Conservation (phyloP, 2,113 vertebrate species). For the Heptranchias perlo region DNA sequence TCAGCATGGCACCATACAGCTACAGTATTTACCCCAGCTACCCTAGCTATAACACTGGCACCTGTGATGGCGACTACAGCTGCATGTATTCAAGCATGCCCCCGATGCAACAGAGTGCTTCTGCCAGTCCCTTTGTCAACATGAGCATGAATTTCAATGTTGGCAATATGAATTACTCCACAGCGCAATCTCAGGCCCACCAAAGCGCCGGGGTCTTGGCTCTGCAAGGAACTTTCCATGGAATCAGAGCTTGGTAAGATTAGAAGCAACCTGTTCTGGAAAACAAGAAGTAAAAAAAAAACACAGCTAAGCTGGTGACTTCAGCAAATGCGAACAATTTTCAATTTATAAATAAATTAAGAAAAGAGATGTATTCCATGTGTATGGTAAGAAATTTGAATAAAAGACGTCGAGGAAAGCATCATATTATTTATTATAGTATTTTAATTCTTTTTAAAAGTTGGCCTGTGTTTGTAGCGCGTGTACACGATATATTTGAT, state of each 20-base stretch:
- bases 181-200: slow-evolving; percentile 71
- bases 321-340: background rate
- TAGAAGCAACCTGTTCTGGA: background rate
- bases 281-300: background rate
- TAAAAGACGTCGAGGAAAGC: background rate
- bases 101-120: slow-evolving; percentile 60
- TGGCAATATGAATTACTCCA: slow-evolving; percentile 69
- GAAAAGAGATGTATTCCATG: background rate
- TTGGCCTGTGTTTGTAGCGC: background rate
- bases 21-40: slow-evolving; percentile 27
- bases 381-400: background rate
- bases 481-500: background rate
- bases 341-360: background rate
- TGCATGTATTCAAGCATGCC: slow-evolving; percentile 52
- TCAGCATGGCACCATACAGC: slow-evolving; percentile 25
- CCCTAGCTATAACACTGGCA: background rate
- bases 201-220: slow-evolving; percentile 69
- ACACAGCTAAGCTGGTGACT: background rate
- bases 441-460: background rate
- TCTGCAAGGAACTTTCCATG: slow-evolving; percentile 59
- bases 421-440: slow-evolving; percentile 26
- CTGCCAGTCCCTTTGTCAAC: slow-evolving; percentile 48
- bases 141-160: slow-evolving; percentile 87
- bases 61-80: slow-evolving; percentile 19
- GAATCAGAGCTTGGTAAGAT: slow-evolving; percentile 87